Base-by-base conservation (phyloP, 2,888 invertebrate species). In the Aspidapion aeneum region DNA sequence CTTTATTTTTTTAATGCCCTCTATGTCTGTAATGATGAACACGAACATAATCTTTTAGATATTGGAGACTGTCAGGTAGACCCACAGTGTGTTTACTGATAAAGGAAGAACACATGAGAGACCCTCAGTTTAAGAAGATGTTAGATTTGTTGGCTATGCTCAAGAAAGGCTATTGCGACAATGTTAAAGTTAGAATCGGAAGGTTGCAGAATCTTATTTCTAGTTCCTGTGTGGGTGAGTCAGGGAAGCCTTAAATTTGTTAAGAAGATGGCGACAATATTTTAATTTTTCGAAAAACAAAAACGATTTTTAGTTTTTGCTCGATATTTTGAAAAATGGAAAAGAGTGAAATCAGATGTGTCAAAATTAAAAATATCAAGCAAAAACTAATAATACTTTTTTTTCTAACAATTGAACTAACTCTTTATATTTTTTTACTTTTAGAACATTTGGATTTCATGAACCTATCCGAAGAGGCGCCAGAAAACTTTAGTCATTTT, bases 81-180 rank as follows among this genome's bases (percentile, higher is more conserved):
- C 99, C 99, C 0, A 99, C 99, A 0, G 96, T 98, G 65, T 98
- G 98, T 75, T 85, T 99, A 72, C 81, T 99, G 49, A 92, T 99
- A 62, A 87, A 96, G 52, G 97, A 98, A 79, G 96, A 97, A 75
- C 95, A 96, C 77, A 95, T 96, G 95, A 87, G 94, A 52, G 98
- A 98, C 82, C 94, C 95, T 0, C 95, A 97, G 78, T 97, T 98
- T 79, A 94, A 94, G 76, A 93, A 97, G 81, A 95, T 99, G 92
- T 82, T 99, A 18, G 96, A 98, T 76, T 83, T 99, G 62, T 86
- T 99, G 75, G 96, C 98, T 5, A 95, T 96, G 91, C 83, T 99
- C 58, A 98, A 98, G 81, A 95, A 96, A 78, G 98, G 98, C 1
- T 91, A 94, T 77, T 96, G 98, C 76, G 96, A 97, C 79, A 95